A percentile compares a stretch with the other conserved stretches of the same genome.
phyloP scores from a whole-genome alignment of 2,113 vertebrate species.

The Lepus americanus region DNA sequence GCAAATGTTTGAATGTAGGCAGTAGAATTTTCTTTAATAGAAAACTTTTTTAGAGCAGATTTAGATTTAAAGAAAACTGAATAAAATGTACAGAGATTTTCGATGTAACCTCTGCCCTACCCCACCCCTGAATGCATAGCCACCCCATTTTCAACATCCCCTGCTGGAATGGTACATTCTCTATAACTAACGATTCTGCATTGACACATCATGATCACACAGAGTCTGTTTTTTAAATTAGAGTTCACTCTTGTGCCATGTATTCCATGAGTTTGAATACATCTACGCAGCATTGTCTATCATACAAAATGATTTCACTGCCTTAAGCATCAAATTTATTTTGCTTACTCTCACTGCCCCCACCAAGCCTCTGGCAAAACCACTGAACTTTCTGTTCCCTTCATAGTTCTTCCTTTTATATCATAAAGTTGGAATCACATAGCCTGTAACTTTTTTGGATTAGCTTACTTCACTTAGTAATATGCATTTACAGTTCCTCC shows the following conservation, averaged over 20 bases:
- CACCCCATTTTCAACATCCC: background rate
- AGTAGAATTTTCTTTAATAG: slow-evolving; percentile 55
- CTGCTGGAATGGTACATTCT: background rate
- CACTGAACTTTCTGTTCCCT: background rate
- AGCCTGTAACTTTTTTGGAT: background rate
- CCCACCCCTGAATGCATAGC: background rate
- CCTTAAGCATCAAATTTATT: background rate
- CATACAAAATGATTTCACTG: background rate
- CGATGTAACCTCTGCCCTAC: background rate
- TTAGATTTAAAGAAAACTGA: slow-evolving; percentile 61
- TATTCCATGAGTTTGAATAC: background rate
- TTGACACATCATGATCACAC: background rate
- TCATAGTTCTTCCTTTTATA: background rate
- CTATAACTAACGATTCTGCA: background rate
- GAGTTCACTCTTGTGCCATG: background rate
- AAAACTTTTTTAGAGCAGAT: slow-evolving; percentile 53
- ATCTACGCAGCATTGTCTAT: background rate
- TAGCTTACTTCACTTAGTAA: slow-evolving; percentile 2
- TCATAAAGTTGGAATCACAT: background rate
- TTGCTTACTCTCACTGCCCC: background rate
- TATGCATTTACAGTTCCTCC: background rate
- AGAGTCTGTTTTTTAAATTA: background rate
- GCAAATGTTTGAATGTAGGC: slow-evolving; percentile 58
- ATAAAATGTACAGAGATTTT: slow-evolving; percentile 22
- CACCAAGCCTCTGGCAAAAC: background rate